Evolutionary conservation across 1,140 invertebrate genomes (phyloP), one percentile per base, ranked within the genome.

Genomic region (Drosophila repleta): DNA sequence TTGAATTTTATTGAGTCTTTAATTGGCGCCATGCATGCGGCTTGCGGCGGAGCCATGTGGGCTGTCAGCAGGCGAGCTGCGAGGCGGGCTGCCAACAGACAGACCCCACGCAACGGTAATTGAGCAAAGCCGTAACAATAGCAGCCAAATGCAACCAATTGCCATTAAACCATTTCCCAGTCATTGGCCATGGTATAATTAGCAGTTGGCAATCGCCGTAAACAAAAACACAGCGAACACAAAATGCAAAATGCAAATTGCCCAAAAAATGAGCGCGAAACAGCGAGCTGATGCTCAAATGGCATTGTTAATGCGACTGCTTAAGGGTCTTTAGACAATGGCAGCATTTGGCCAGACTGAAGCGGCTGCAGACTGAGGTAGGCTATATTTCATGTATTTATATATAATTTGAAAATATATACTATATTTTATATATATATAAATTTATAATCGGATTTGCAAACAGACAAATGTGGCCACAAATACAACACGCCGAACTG

Each of bases 1-100:
- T 85, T 87, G 82, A 78, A 88, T 82, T 87, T 87, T 82, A 87
- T 87, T 76, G 83, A 73, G 83, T 82, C 82, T 88, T 87, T 87
- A 87, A 85, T 85, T 84, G 81, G 60, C 52, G 69, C 57, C 65
- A 75, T 81, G 67, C 52, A 64, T 56, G 64, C 39, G 70, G 48
- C 64, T 24, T 35, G 52, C 51, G 43, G 52, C 45, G 20, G 2
- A 39, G n/a, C 18, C 32, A 11, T 35, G 32, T 35, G 32, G 29
- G 17, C 17, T 4, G 15, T 3, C 51, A 39, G 35, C 46, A 39
- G 37, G 61, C 61, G 26, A 1, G 5, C 26, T 6, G 21, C 13
- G 0, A 3, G 35, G 45, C 26, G 8, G 4, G 29, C 13, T 26
- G 60, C 37, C 24, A 37, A 57, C 65, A 35, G 2, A 18, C 17